Percentiles rank a stretch among this genome's conserved stretches.
Conservation (phyloP, 35 echinoderm and acorn worm species). For the Nesometra sesokonis region DNA sequence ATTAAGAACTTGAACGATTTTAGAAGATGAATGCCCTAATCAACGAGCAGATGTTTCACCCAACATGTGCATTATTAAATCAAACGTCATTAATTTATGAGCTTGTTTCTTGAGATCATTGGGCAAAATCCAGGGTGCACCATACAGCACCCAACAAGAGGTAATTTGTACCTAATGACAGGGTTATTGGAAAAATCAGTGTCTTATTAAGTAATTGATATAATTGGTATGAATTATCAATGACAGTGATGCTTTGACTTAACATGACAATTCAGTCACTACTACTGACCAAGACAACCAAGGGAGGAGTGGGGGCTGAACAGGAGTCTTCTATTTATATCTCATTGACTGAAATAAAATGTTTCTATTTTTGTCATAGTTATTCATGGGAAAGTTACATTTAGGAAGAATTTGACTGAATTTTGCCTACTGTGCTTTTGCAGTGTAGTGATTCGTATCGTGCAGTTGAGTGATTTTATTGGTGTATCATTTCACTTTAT, state of each 20-base stretch:
- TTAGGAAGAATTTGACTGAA: too few relatives aligned
- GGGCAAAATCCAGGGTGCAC: not conserved
- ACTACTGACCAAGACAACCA: not conserved
- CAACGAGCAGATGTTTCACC: too few relatives aligned
- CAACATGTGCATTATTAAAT: too few relatives aligned
- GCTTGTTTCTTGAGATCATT: too few relatives aligned
- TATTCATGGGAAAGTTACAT: not conserved
- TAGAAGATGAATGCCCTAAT: too few relatives aligned
- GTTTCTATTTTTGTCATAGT: not conserved
- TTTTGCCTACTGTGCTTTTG: not conserved
- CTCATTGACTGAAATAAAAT: not conserved
- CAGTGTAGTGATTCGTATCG: not conserved
- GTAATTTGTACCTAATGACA: not conserved
- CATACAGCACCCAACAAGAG: not conserved
- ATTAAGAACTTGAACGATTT: too few relatives aligned
- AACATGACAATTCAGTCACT: not conserved
- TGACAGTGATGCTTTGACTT: not conserved
- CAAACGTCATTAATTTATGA: too few relatives aligned
- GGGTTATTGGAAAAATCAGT: not conserved
- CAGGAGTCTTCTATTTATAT: not conserved
- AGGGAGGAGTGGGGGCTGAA: not conserved
- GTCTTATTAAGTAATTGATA: not conserved
- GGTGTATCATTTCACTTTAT: too few relatives aligned
- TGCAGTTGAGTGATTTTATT: too few relatives aligned
- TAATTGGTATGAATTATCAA: not conserved